A percentile compares a stretch with the other conserved stretches of the same genome.
Evolutionary conservation across 2,797 vertebrate species (phyloP).

Genomic region (Streptopelia turtur): DNA sequence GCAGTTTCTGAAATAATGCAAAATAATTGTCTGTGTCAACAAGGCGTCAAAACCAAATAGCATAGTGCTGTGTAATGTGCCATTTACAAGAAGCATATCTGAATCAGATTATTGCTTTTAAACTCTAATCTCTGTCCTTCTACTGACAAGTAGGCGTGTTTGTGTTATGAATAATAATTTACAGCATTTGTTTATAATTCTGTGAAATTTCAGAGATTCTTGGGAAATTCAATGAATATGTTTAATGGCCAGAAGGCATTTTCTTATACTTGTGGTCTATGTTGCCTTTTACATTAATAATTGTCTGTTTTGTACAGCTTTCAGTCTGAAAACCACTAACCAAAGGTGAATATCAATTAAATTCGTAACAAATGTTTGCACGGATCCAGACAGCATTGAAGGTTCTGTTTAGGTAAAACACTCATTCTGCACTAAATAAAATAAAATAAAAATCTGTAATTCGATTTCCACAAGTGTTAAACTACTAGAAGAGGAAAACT

Average conservation of each 20-base stretch:
- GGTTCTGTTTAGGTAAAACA: neutral
- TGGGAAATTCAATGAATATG: neutral
- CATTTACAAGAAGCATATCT: too few species aligned
- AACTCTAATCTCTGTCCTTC: neutral
- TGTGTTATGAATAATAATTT: neutral
- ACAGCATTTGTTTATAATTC: neutral
- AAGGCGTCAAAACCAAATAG: neutral
- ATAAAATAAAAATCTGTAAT: neutral
- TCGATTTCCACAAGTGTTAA: neutral
- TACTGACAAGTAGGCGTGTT: neutral
- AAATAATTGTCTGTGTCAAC: neutral
- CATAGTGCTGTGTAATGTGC: neutral
- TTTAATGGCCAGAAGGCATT: neutral
- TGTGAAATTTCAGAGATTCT: neutral
- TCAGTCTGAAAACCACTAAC: neutral
- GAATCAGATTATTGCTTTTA: neutral
- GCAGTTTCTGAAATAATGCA: neutral
- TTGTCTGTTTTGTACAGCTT: neutral
- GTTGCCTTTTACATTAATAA: neutral
- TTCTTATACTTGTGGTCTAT: neutral
- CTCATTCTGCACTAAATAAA: neutral
- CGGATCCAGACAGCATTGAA: neutral
- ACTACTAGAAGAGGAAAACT: neutral
- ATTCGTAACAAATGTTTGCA: neutral
- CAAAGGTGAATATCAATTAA: neutral